Evolutionary conservation across 2,797 vertebrate species (phyloP).

Genomic region (Acanthurus leucopareius): DNA sequence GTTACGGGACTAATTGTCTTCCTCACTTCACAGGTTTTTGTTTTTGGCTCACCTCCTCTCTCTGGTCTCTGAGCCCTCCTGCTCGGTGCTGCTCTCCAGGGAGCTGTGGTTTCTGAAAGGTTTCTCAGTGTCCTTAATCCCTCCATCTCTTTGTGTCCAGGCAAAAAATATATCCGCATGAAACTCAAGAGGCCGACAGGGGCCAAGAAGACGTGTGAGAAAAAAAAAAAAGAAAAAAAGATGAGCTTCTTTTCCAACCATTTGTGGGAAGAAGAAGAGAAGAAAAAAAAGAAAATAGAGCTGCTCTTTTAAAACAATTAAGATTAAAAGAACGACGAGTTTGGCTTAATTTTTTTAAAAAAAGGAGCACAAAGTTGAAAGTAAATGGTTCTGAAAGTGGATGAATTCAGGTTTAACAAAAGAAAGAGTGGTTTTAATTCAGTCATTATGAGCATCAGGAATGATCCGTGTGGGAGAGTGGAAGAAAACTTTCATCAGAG

Average conservation of each 20-base stretch:
- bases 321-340: constrained; percentile 23
- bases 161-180: constrained; percentile 86
- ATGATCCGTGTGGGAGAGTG: constrained; percentile 30
- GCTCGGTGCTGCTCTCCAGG: constrained; percentile 61
- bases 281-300: background rate
- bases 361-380: constrained; percentile 15
- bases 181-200: constrained; percentile 80
- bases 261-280: constrained; percentile 10
- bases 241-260: constrained; percentile 35
- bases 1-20: constrained; percentile 61
- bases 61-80: constrained; percentile 53
- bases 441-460: constrained; percentile 27
- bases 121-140: constrained; percentile 84
- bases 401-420: constrained; percentile 21
- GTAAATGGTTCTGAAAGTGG: constrained; percentile 18
- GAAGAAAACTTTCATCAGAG: constrained; percentile 37
- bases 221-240: too few relatives aligned
- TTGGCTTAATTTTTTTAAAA: constrained; percentile 22
- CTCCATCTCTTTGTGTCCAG: constrained; percentile 84
- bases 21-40: constrained; percentile 19
- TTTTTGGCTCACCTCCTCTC: constrained; percentile 15
- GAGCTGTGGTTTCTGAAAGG: constrained; percentile 88
- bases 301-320: background rate
- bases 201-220: constrained; percentile 55
- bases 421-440: constrained; percentile 21